phyloP scores from a whole-genome alignment of 2,113 vertebrate species.

The Catharus minimus region DNA sequence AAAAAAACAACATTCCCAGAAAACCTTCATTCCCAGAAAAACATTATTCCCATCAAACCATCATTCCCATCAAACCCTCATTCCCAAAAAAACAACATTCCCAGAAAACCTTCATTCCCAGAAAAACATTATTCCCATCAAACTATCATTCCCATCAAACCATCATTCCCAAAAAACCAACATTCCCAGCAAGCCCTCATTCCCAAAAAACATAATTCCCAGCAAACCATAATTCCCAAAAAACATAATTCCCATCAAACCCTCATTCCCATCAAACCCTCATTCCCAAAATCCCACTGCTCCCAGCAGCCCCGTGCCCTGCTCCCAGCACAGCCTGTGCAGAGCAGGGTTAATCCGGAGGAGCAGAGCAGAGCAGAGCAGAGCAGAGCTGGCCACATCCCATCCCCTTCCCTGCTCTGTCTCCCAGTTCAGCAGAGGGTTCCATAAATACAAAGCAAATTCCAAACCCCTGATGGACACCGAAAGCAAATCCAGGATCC shows the following conservation, averaged over 20 bases:
- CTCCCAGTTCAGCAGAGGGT: conserved; percentile 3
- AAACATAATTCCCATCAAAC: too few species aligned
- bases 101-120: rapidly evolving
- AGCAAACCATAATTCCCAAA: rapidly evolving
- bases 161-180: too few species aligned
- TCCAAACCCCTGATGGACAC: conserved; percentile 44
- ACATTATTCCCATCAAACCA: too few species aligned
- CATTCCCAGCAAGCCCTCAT: rapidly evolving
- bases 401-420: neutral
- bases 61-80: rapidly evolving
- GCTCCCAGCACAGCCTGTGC: rapidly evolving
- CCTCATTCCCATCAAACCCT: neutral
- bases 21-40: neutral
- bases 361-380: neutral
- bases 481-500: neutral
- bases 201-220: neutral
- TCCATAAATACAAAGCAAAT: conserved; percentile 38
- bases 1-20: neutral
- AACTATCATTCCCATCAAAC: rapidly evolving
- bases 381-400: neutral
- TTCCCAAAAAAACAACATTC: too few species aligned
- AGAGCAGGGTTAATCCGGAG: neutral
- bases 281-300: too few species aligned
- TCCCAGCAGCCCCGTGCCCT: neutral
- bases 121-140: neutral